phyloP scores from a whole-genome alignment of 2,113 vertebrate genomes.

The Pterocles gutturalis region DNA sequence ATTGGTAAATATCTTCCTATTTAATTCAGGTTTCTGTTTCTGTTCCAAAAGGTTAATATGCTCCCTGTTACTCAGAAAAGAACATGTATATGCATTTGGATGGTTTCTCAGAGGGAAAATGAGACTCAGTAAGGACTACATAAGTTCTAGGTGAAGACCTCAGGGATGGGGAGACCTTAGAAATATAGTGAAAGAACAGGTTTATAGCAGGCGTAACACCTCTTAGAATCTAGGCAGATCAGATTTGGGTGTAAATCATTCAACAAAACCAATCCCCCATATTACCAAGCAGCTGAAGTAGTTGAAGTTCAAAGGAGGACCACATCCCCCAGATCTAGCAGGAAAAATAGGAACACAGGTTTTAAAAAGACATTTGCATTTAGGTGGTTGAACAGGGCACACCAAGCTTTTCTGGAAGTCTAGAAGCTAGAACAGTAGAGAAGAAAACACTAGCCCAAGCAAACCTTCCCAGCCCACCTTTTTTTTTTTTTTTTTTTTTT shows the following conservation, averaged over 20 bases:
- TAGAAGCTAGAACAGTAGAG: neutral
- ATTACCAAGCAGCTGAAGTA: neutral
- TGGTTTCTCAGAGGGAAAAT: neutral
- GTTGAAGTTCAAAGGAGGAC: neutral
- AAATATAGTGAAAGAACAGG: neutral
- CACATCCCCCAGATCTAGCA: accelerated
- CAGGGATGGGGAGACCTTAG: accelerated
- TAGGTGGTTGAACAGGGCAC: neutral
- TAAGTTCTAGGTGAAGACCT: neutral
- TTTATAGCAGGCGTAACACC: neutral
- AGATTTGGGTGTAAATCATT: neutral
- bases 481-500: neutral
- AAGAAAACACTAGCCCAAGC: neutral
- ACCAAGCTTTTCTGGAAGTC: neutral
- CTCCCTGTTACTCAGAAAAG: conserved; percentile 45
- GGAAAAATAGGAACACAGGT: neutral
- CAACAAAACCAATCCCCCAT: accelerated
- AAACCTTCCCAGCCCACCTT: accelerated
- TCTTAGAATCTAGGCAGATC: neutral
- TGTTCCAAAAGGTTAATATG: conserved; percentile 65
- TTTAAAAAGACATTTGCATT: neutral
- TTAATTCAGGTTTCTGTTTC: conserved; percentile 46
- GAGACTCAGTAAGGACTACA: neutral
- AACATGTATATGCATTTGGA: neutral
- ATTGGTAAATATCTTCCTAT: conserved; percentile 42